phyloP scores from a whole-genome alignment of 2,797 vertebrate species.

The Falco cherrug region DNA sequence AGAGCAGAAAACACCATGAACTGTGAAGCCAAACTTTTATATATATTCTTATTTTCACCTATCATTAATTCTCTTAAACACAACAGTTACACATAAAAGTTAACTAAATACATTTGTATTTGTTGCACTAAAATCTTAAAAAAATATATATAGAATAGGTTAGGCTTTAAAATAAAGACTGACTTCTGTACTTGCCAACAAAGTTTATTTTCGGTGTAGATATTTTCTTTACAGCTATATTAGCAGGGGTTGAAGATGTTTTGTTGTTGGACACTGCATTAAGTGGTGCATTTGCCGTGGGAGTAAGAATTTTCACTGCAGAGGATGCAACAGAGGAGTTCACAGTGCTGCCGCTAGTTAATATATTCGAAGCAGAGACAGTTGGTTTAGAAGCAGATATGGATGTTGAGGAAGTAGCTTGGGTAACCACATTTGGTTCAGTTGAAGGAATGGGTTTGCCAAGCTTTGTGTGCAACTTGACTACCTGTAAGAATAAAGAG shows the following conservation, averaged over 20 bases:
- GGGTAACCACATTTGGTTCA: conserved; percentile 91
- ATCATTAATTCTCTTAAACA: neutral
- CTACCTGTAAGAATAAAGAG: conserved; percentile 81
- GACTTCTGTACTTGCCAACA: conserved; percentile 85
- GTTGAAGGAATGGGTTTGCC: conserved; percentile 97
- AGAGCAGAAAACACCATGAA: neutral
- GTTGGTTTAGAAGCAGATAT: conserved; percentile 81
- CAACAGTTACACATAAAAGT: neutral
- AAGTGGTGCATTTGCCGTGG: neutral
- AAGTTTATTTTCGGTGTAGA: conserved; percentile 95
- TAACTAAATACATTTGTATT: neutral
- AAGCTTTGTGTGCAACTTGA: conserved; percentile 96
- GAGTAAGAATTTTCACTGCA: conserved; percentile 81
- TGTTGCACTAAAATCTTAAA: neutral
- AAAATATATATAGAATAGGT: neutral
- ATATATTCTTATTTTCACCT: neutral
- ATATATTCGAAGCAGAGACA: conserved; percentile 80
- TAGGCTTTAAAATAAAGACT: conserved; percentile 35
- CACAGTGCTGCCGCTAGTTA: conserved; percentile 70
- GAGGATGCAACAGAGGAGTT: conserved; percentile 78
- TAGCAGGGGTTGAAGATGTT: conserved; percentile 55
- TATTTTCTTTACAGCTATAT: conserved; percentile 85
- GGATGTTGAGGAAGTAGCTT: conserved; percentile 84
- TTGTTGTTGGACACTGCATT: conserved; percentile 40
- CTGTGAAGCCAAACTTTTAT: neutral